Base-by-base conservation (phyloP, 1,140 invertebrate species). In the Drosophila pachea region DNA sequence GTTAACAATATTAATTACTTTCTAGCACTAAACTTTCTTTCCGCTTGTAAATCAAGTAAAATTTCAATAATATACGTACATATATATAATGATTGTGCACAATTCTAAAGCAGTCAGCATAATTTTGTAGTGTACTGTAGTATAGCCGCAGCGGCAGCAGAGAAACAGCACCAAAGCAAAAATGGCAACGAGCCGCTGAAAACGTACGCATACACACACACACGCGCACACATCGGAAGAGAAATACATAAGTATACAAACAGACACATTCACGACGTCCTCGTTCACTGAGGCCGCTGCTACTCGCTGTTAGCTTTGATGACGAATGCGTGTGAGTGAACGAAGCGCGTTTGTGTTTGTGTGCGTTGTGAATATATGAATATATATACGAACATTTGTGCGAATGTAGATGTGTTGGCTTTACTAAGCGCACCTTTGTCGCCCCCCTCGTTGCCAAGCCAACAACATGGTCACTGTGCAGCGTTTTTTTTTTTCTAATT, bases 291-390 rank as follows among this genome's bases (percentile, higher is more conserved):
- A 59, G 62, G 63, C 66, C 59, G 74, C 68, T 58, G 61, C 33
- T 43, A 67, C 53, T 72, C 63, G 68, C 72, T 76, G 69, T 65
- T 76, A 65, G 67, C 76, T 64, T 72, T 68, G 76, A 79, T 79
- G 74, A 76, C 76, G 72, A 72, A 79, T 79, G 56, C 63, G 74
- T 76, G 73, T 76, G 74, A 76, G 74, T 72, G 68, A 72, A 68
- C 65, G 52, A 29, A 50, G 55, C 50, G 54, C 16, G 22, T 54
- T 29, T 42, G 32, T 63, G 45, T 55, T 48, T 40, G 49, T 70
- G 49, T 68, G 49, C 49, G 52, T 45, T 7, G 48, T 53, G 29
- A 22, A 22, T 60, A 22, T 33, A 42, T 50, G 32, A 12, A 7
- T 11, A 16, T 55, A 48, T 42, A 38, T 53, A 48, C 12, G 35